Percentiles rank a stretch among this genome's conserved stretches.
phyloP scores from a whole-genome alignment of 2,797 vertebrate species.

The Emydoidea blandingii region DNA sequence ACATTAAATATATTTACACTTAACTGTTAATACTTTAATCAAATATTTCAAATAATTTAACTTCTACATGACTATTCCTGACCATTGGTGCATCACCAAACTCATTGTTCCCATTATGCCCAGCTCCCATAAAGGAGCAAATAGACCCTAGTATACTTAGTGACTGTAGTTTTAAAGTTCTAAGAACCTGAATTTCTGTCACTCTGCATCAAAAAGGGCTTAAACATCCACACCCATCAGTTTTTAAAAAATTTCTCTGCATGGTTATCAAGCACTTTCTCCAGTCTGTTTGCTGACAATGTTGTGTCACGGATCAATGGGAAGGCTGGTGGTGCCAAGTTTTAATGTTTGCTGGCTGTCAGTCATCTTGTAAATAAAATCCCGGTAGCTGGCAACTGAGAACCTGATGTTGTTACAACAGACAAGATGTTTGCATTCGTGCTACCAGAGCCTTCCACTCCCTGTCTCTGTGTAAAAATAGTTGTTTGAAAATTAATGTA shows the following conservation, averaged over 20 bases:
- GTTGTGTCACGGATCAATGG: not conserved
- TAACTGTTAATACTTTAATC: not conserved
- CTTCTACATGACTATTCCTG: not conserved
- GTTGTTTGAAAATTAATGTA: not conserved
- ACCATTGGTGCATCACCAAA: not conserved
- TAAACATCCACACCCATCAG: not conserved
- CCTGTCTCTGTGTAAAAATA: not conserved
- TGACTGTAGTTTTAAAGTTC: not conserved
- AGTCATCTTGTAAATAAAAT: not conserved
- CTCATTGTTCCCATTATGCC: not conserved
- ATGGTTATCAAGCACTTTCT: not conserved
- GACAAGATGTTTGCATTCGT: not conserved
- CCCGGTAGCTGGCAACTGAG: not conserved
- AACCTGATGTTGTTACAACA: not conserved
- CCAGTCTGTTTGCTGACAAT: not conserved
- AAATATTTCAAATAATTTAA: not conserved
- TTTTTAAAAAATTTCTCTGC: not conserved
- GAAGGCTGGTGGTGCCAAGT: not conserved
- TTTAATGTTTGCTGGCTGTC: not conserved
- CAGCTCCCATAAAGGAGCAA: not conserved
- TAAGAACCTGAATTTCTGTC: not conserved
- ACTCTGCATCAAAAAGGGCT: not conserved
- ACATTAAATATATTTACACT: not conserved
- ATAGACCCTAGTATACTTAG: not conserved
- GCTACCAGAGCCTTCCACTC: not conserved